Conservation (phyloP, 30 jellyfish, hydroid and myxozoan species). For the Sanderia malayensis region DNA sequence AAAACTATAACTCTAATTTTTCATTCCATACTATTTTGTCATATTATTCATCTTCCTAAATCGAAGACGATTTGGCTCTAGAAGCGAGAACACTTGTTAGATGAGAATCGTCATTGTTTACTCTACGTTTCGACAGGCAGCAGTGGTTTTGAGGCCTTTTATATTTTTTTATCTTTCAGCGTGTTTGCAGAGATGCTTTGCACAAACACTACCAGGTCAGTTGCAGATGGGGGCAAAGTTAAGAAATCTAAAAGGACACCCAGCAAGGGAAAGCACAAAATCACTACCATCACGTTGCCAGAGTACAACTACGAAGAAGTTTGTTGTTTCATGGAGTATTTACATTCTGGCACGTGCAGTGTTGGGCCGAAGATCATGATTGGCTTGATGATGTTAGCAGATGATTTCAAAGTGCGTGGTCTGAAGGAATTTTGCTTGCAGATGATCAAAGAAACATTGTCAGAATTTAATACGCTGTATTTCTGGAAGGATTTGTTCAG, state of each 20-base stretch:
- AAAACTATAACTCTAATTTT: no score
- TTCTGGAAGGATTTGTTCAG: conserved; percentile 36
- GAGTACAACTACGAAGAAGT: conserved; percentile 22
- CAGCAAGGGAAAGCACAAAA: conserved; percentile 7
- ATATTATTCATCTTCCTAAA: no score
- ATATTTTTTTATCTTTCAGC: no score
- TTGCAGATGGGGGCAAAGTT: no score
- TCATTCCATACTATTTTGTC: no score
- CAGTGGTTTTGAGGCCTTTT: no score
- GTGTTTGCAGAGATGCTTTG: conserved; percentile 25
- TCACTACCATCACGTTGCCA: conserved; percentile 8
- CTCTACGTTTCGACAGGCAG: no score
- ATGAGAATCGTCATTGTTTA: no score
- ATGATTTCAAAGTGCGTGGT: conserved; percentile 39
- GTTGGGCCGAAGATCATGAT: conserved; percentile 53
- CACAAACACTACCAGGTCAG: conserved; percentile 1
- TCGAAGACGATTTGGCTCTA: no score
- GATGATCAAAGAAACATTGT: conserved; percentile 27
- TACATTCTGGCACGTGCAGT: conserved; percentile 53
- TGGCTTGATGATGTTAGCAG: conserved; percentile 57
- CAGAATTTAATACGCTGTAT: conserved; percentile 45
- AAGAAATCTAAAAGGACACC: no score
- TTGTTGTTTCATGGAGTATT: conserved; percentile 35
- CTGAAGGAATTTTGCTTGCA: conserved; percentile 39
- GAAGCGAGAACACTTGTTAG: no score